Conservation (phyloP, 2,797 vertebrate genomes). For the Gouania willdenowi region DNA sequence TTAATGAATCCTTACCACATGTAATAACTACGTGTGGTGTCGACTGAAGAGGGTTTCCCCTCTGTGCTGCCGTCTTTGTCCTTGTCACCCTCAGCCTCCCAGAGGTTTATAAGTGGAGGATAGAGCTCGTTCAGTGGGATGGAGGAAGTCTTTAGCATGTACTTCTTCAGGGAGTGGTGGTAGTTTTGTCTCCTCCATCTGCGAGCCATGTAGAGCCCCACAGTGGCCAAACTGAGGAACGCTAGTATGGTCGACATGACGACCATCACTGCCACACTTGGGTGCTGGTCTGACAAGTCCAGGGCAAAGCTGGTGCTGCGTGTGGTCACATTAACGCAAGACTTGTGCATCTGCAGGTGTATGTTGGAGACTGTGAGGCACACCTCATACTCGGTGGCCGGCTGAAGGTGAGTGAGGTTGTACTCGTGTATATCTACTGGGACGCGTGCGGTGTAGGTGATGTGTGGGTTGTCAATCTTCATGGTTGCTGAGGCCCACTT, state of each 20-base stretch:
- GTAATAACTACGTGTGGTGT: constrained; percentile 98
- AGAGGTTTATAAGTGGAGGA: constrained; percentile 97
- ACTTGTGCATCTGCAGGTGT: constrained; percentile 92
- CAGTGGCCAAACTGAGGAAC: constrained; percentile 86
- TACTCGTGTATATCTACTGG: constrained; percentile 96
- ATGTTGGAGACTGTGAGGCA: constrained; percentile 93
- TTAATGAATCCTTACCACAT: constrained; percentile 91
- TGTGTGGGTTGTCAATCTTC: constrained; percentile 97
- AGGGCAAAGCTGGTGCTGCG: constrained; percentile 84
- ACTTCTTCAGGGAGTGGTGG: constrained; percentile 96
- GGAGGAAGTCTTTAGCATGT: constrained; percentile 99
- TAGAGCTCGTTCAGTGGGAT: constrained; percentile 98
- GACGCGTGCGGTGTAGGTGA: constrained; percentile 95
- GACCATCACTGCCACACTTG: constrained; percentile 87
- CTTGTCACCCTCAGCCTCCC: constrained; percentile 94
- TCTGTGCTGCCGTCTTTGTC: constrained; percentile 90
- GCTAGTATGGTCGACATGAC: constrained; percentile 92
- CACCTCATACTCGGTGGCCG: constrained; percentile 92
- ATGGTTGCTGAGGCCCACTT: constrained; percentile 98
- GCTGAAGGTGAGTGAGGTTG: constrained; percentile 94
- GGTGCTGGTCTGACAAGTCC: constrained; percentile 86
- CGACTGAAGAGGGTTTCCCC: constrained; percentile 88
- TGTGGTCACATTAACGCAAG: constrained; percentile 96
- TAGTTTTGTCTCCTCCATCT: constrained; percentile 97
- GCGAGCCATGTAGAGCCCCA: constrained; percentile 85